These are phyloP conservation scores for Tetrapedia diversipes DNA, from an alignment of 2,888 invertebrate genomes.

Conservation along the genomic window DNA sequence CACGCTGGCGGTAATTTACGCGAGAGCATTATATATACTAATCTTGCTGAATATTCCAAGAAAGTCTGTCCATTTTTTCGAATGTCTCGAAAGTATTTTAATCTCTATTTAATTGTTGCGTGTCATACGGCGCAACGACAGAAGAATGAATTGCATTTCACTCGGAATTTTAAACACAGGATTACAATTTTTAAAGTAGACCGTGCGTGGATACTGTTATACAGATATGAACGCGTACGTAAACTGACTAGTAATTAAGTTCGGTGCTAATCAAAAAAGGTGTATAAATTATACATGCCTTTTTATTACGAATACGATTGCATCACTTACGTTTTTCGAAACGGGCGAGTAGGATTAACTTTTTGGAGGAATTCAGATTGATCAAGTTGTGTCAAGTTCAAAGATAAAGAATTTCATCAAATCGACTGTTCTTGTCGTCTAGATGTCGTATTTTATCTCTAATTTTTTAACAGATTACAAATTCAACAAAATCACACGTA, in stretches of 20 bases:
- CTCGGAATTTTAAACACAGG: constrained; percentile 45
- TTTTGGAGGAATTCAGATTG: constrained; percentile 26
- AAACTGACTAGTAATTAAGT: constrained; percentile 62
- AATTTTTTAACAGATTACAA: constrained; percentile 15
- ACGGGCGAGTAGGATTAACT: constrained; percentile 22
- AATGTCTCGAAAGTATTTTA: constrained; percentile 76
- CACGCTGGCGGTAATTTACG: constrained; percentile 41
- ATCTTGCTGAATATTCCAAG: constrained; percentile 70
- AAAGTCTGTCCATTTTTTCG: constrained; percentile 75
- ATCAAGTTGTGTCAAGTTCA: not conserved
- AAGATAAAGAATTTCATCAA: not conserved
- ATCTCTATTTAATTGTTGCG: constrained; percentile 66
- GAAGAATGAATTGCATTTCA: constrained; percentile 56
- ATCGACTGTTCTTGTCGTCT: not conserved
- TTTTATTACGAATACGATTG: constrained; percentile 44
- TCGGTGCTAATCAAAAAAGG: constrained; percentile 65
- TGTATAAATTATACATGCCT: constrained; percentile 34
- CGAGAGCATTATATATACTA: constrained; percentile 63
- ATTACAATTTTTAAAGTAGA: constrained; percentile 46
- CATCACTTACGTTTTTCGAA: constrained; percentile 34
- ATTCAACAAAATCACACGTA: not conserved
- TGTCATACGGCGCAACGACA: constrained; percentile 61
- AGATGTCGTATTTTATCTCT: constrained; percentile 22
- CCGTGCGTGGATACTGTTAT: constrained; percentile 39
- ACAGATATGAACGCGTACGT: constrained; percentile 32